Evolutionary conservation across 2,113 vertebrate species (phyloP).

Genomic region (Bucco capensis): DNA sequence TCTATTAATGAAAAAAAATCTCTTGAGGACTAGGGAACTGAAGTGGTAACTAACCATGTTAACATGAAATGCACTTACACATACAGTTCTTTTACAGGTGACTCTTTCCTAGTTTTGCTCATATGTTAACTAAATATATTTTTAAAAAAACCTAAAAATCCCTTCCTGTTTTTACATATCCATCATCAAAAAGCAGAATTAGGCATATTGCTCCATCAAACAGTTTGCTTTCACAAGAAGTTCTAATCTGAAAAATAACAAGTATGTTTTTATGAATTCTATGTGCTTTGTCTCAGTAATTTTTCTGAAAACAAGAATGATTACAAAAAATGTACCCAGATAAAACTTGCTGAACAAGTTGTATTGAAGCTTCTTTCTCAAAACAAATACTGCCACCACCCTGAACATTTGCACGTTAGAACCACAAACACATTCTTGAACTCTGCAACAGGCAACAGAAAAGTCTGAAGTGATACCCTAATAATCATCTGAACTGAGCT

Average conservation of each 20-base stretch:
- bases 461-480: background rate
- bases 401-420: slow-evolving; percentile 2
- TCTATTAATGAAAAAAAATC: background rate
- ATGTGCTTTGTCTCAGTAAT: background rate
- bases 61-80: background rate
- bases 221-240: background rate
- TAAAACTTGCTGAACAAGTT: slow-evolving; percentile 26
- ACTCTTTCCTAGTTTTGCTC: background rate
- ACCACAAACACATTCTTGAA: slow-evolving; percentile 17
- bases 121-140: background rate
- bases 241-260: background rate
- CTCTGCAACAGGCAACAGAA: background rate
- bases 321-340: background rate
- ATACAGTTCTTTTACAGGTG: background rate
- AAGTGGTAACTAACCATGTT: background rate
- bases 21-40: background rate
- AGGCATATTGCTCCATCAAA: background rate
- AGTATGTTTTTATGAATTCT: background rate
- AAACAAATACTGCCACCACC: slow-evolving; percentile 44
- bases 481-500: background rate
- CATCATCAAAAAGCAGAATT: background rate
- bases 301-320: slow-evolving; percentile 8
- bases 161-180: background rate
- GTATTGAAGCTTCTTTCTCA: slow-evolving; percentile 9
- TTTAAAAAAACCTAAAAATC: background rate